phyloP scores from a whole-genome alignment of 2,113 vertebrate species.

The Neomonachus schauinslandi region DNA sequence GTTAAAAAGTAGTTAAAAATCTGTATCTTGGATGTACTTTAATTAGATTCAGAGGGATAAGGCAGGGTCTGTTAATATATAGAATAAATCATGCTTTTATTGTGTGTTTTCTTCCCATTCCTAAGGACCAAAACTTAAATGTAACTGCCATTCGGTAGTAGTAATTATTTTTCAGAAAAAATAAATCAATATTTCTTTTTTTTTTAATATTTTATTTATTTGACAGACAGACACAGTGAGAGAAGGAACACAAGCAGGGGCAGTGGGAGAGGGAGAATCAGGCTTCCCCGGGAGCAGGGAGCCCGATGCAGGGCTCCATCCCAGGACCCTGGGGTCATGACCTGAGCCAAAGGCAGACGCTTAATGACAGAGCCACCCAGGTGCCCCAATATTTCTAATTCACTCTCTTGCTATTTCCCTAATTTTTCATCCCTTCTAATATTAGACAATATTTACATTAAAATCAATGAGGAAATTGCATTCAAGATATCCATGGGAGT shows the following conservation, averaged over 20 bases:
- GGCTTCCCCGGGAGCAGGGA: too few species aligned
- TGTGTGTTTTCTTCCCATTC: not conserved
- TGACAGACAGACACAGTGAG: too few species aligned
- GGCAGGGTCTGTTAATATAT: not conserved
- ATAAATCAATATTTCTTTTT: not conserved
- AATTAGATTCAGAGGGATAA: not conserved
- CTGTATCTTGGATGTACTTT: not conserved
- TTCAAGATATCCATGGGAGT: not conserved
- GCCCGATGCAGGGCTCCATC: too few species aligned
- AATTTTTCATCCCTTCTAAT: not conserved
- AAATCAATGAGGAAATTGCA: not conserved
- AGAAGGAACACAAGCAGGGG: too few species aligned
- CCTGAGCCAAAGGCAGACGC: too few species aligned
- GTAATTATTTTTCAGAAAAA: conserved; percentile 49
- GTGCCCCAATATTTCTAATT: not conserved
- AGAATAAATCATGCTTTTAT: not conserved
- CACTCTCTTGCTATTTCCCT: not conserved
- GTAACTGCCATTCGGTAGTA: not conserved
- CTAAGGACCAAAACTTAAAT: conserved; percentile 28
- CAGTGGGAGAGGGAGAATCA: too few species aligned
- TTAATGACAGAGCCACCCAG: too few species aligned
- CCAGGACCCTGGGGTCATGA: too few species aligned
- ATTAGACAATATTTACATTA: conserved; percentile 35
- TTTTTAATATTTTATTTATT: too few species aligned
- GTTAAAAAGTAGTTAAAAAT: conserved; percentile 29